A percentile compares a stretch with the other conserved stretches of the same genome.
phyloP scores from a whole-genome alignment of 2,888 invertebrate genomes.

The Tuberolachnus salignus region DNA sequence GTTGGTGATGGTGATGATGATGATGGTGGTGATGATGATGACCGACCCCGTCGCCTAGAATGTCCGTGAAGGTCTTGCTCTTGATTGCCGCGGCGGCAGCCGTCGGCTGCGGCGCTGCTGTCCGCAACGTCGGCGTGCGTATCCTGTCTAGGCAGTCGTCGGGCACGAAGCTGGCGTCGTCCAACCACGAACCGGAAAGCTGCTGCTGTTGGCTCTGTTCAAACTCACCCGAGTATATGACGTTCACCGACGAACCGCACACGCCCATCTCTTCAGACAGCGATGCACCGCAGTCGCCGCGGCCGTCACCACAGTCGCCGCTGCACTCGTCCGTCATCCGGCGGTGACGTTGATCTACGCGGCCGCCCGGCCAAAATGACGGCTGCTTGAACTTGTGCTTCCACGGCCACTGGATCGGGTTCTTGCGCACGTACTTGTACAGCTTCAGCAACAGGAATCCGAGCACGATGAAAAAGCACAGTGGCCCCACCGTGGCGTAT shows the following conservation, averaged over 20 bases:
- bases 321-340: constrained; percentile 59
- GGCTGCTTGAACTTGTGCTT: constrained; percentile 58
- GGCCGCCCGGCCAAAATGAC: constrained; percentile 58
- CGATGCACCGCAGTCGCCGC: constrained; percentile 56
- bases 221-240: constrained; percentile 61
- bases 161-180: constrained; percentile 39
- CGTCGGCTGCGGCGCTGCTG: constrained; percentile 36
- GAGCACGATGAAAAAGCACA: constrained; percentile 59
- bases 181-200: constrained; percentile 55
- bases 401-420: constrained; percentile 59
- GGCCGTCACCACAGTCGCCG: constrained; percentile 55
- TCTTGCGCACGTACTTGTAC: constrained; percentile 57
- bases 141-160: constrained; percentile 49
- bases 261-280: constrained; percentile 56
- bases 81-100: constrained; percentile 44
- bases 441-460: constrained; percentile 57
- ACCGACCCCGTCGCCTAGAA: constrained; percentile 12
- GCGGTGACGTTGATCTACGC: constrained; percentile 58
- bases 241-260: constrained; percentile 59
- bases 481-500: constrained; percentile 60
- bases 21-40: constrained; percentile 6
- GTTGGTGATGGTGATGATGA: constrained; percentile 18
- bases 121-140: constrained; percentile 54
- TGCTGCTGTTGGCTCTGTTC: constrained; percentile 59
- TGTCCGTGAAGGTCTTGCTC: constrained; percentile 43